Evolutionary conservation across 2,888 invertebrate genomes (phyloP), one percentile per base, ranked within the genome.

Genomic region (Sphaerophoria rueppellii): DNA sequence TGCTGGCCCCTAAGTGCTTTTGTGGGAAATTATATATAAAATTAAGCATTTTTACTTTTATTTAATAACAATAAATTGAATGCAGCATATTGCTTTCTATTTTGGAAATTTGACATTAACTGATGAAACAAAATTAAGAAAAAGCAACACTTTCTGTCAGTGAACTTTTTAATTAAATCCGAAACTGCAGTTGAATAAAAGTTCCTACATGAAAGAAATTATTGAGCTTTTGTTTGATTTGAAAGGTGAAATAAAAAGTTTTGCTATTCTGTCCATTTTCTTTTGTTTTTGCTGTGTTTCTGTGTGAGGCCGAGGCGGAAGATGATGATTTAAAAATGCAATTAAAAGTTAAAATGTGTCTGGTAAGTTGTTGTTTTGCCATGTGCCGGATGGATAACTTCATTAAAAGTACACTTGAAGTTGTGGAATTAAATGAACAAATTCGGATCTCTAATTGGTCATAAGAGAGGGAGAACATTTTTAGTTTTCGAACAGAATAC

Each of bases 121-220:
- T 60, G 40, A 24, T n/a, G 5, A n/a, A 57, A 37, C 37, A 24
- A 24, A 50, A n/a, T 16, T n/a, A 40, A 12, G 0, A 40, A 50
- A 63, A 16, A 11, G 5, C 50, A 48, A 35, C 48, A 37, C 5
- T 14, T 2, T 50, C 63, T 6, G 37, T 32, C 7, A 12, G 35
- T 76, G 14, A 76, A 76, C 35, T 76, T 76, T 24, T 76, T 76
- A 76, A 76, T 76, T 76, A 70, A 70, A 70, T 48, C 11, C 12
- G 37, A 11, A 54, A 70, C 50, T 75, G 16, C 67, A 76, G 58
- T 52, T 4, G 24, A 60, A 60, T 24, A 24, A 50, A 16, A 14
- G 16, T 24, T 7, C 2, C 1, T 24, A 32, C 6, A 9, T 40
- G 4, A 37, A 6, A 35, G 12, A 50, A 24, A 37, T 52, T 65